Conservation (phyloP, 2,797 vertebrate genomes). For the Muscicapa comitata region DNA sequence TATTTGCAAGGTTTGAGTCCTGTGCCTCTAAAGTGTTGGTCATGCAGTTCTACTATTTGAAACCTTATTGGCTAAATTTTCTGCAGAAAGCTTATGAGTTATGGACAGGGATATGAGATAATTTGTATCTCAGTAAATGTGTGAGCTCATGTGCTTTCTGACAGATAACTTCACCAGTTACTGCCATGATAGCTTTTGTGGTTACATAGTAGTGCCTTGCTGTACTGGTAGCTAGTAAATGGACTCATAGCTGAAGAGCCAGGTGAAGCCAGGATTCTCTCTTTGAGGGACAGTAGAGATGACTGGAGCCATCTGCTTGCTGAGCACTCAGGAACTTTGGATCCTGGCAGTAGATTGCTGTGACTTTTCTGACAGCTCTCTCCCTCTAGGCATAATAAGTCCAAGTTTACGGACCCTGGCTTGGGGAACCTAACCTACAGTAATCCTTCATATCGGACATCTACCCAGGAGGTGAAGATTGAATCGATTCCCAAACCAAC, state of each 20-base stretch:
- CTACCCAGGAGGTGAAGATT: constrained; percentile 97
- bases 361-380: constrained; percentile 22
- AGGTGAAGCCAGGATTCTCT: not conserved
- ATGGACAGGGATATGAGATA: not conserved
- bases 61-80: not conserved
- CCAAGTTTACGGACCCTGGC: constrained; percentile 90
- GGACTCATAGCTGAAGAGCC: not conserved
- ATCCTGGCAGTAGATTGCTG: not conserved
- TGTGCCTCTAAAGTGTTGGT: not conserved
- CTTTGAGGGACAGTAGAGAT: not conserved
- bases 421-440: constrained; percentile 96
- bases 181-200: not conserved
- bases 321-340: not conserved
- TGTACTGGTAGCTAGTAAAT: not conserved
- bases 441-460: constrained; percentile 95
- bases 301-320: not conserved
- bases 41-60: not conserved
- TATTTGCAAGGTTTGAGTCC: not conserved
- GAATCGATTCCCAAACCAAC: constrained; percentile 89
- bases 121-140: not conserved
- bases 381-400: constrained; percentile 88
- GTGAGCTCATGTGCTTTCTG: not conserved
- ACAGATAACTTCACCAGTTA: not conserved
- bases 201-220: not conserved
- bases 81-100: not conserved